Evolutionary conservation across 1,140 invertebrate genomes (phyloP).

Genomic region (Zelostemma sp.): DNA sequence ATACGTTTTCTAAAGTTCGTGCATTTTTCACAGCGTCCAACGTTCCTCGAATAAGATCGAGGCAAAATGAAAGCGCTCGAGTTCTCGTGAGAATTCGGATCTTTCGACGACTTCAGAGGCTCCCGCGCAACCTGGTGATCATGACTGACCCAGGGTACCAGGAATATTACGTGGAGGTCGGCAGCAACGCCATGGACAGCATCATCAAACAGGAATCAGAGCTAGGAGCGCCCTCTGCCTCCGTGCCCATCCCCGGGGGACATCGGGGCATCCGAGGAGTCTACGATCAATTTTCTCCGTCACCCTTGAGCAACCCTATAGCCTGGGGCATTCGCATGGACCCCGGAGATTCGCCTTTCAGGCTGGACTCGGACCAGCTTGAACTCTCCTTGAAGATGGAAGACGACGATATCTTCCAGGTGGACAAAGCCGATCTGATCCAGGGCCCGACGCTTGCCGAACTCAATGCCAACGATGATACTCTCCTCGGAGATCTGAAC

Average conservation of each 20-base stretch:
- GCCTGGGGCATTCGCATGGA: conserved; percentile 58
- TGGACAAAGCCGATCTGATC: conserved; percentile 88
- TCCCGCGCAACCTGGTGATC: conserved; percentile 3
- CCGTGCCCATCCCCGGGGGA: conserved; percentile 66
- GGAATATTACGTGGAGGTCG: conserved; percentile 47
- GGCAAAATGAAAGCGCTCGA: no score
- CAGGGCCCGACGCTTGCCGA: conserved; percentile 88
- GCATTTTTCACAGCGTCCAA: no score
- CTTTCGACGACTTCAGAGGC: neutral
- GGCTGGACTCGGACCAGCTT: conserved; percentile 57
- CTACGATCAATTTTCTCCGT: conserved; percentile 67
- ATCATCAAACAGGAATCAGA: conserved; percentile 62
- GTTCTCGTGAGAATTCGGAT: no score
- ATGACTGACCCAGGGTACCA: conserved; percentile 49
- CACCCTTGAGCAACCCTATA: conserved; percentile 56
- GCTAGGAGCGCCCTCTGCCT: conserved; percentile 60
- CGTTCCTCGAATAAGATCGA: no score
- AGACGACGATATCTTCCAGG: conserved; percentile 91
- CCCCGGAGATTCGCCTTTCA: conserved; percentile 55
- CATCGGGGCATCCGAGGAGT: conserved; percentile 56
- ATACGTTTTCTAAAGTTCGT: no score
- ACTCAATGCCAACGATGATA: conserved; percentile 88
- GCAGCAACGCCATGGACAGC: conserved; percentile 50
- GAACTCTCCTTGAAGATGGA: conserved; percentile 78
- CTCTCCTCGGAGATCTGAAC: conserved; percentile 83